These are phyloP conservation scores for Sebastes hubbsi DNA, from an alignment of 2,797 vertebrate genomes.

Conservation along the genomic window DNA sequence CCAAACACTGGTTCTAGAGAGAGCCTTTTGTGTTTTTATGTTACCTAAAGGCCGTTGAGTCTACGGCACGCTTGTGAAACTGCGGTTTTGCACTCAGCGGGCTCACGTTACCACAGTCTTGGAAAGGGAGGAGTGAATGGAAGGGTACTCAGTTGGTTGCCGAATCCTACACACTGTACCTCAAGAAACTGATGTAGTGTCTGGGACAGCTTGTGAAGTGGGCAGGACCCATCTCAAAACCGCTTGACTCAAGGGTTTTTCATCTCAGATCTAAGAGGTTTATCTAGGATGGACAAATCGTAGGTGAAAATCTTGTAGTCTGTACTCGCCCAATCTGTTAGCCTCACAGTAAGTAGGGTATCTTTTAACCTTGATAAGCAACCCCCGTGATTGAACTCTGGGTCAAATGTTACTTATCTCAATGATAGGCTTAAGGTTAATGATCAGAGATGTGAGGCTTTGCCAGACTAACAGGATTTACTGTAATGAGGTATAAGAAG, in stretches of 20 bases:
- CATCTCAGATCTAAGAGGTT: not conserved
- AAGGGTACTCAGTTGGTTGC: too few species aligned
- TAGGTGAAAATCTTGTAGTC: not conserved
- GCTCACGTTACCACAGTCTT: too few species aligned
- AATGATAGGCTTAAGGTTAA: conserved; percentile 5
- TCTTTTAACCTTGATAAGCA: conserved; percentile 22
- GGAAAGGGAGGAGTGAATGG: too few species aligned
- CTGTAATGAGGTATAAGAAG: conserved; percentile 20
- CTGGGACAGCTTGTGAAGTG: not conserved
- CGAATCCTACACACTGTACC: too few species aligned
- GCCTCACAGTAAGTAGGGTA: not conserved
- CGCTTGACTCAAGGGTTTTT: not conserved
- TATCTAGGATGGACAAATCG: not conserved
- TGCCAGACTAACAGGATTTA: conserved; percentile 47
- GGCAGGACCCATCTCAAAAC: not conserved
- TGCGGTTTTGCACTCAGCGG: too few species aligned
- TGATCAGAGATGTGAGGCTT: conserved; percentile 32
- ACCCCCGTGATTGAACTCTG: not conserved
- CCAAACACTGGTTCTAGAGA: too few species aligned
- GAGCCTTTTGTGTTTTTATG: too few species aligned
- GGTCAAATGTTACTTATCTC: not conserved
- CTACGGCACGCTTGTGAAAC: too few species aligned
- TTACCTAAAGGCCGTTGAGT: too few species aligned
- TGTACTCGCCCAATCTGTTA: not conserved
- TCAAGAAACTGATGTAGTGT: not conserved